phyloP scores from a whole-genome alignment of 2,888 invertebrate species.

The Coecobrya sp. region DNA sequence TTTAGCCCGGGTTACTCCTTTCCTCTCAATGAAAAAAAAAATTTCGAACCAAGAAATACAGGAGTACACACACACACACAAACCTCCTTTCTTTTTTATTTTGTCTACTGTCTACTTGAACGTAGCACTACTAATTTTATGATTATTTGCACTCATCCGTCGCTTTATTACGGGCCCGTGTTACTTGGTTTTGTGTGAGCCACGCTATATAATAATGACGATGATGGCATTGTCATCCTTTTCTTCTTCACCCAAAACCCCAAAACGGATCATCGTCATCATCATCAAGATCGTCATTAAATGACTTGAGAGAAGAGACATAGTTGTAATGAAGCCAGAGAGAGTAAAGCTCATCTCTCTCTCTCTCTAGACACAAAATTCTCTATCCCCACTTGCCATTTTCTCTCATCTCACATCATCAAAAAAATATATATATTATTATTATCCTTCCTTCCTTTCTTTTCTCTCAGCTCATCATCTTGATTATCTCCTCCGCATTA shows the following conservation, averaged over 20 bases:
- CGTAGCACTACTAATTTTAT: conserved; percentile 1
- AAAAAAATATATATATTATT: too few relatives aligned
- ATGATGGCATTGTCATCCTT: conserved; percentile 51
- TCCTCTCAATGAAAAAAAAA: too few relatives aligned
- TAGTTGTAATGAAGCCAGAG: conserved; percentile 54
- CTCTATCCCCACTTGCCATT: not conserved
- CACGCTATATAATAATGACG: not conserved
- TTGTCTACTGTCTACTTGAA: not conserved
- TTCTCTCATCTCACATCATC: not conserved
- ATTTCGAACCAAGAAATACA: too few relatives aligned
- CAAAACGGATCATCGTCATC: not conserved
- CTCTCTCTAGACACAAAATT: too few relatives aligned
- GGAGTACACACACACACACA: too few relatives aligned
- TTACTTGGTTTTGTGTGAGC: not conserved
- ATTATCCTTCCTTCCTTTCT: not conserved
- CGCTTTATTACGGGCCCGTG: conserved; percentile 4
- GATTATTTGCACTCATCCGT: conserved; percentile 34
- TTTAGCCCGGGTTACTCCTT: too few relatives aligned
- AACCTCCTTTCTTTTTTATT: not conserved
- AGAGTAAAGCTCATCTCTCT: too few relatives aligned
- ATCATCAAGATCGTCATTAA: conserved; percentile 32
- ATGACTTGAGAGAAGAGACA: conserved; percentile 9
- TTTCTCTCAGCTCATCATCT: conserved; percentile 11
- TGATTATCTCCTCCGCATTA: conserved; percentile 9
- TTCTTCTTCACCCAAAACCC: not conserved